Evolutionary conservation across 2,888 invertebrate genomes (phyloP), one percentile per base, ranked within the genome.

Genomic region (Cepaea hortensis): DNA sequence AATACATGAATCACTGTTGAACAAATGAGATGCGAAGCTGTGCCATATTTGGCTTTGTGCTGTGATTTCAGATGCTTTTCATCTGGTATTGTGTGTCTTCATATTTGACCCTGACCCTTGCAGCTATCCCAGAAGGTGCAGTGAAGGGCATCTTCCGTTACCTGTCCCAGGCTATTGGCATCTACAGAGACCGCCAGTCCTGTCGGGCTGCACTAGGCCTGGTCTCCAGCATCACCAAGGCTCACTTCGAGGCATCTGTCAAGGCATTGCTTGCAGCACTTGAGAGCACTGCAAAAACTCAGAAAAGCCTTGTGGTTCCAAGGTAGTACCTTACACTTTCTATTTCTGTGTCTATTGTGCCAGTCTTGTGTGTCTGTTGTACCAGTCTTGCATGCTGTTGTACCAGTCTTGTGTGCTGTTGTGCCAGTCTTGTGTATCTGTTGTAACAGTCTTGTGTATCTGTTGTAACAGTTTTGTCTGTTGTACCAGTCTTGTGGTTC

Each of bases 111-210:
- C 55, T 55, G 55, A 55, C 55, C 6, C 35, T 95, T 95, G 11
- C 93, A 98, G 98, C 96, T 89, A 96, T 97, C 88, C 97, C 96
- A 91, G 97, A 97, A 91, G 96, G 96, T 91, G 96, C 97, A 86
- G 96, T 97, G 77, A 96, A 96, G 90, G 97, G 96, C 88, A 96
- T 98, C 86, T 97, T 97, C 92, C 96, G 97, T 93, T 96, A 97
- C 87, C 95, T 98, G 91, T 96, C 96, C 65, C 95, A 96, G 86
- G 97, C 97, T 1, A 95, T 98, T 90, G 96, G 96, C 88, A 96
- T 97, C 90, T 98, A 98, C 93, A 95, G 96, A 91, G 98, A 98
- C 94, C 96, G 96, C 70, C 95, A 96, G 84, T 98, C 98, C 0
- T 97, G 97, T 93, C 95, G 96, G 23, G 96, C 97, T 91, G 96